These are phyloP conservation scores for Epinotia brunnichana DNA, from an alignment of 2,888 invertebrate species.

Conservation along the genomic window DNA sequence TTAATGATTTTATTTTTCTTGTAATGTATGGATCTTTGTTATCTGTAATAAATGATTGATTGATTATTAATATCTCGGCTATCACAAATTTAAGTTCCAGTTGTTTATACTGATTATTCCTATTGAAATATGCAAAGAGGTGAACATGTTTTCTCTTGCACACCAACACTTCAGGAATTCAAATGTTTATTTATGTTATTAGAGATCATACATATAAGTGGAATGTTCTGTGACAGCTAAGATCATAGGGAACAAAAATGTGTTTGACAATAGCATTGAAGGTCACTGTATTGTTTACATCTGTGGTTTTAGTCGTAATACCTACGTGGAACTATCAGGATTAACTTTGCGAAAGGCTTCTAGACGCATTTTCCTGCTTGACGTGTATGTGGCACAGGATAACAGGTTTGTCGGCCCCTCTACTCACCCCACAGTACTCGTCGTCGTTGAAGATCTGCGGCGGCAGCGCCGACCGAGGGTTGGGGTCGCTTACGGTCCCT, in stretches of 20 bases:
- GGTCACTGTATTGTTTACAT: constrained; percentile 38
- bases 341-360: not conserved
- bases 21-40: too few relatives aligned
- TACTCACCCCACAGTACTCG: constrained; percentile 95
- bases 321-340: not conserved
- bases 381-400: constrained; percentile 5
- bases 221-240: constrained; percentile 41
- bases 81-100: too few relatives aligned
- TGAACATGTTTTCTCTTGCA: constrained; percentile 22
- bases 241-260: constrained; percentile 14
- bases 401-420: constrained; percentile 1
- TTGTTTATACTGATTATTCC: not conserved
- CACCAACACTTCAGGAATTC: not conserved
- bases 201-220: constrained; percentile 10
- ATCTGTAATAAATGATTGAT: too few relatives aligned
- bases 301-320: not conserved
- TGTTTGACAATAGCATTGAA: constrained; percentile 39
- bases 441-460: constrained; percentile 98
- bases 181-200: constrained; percentile 20
- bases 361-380: constrained; percentile 1
- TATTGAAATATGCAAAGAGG: constrained; percentile 5
- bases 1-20: too few relatives aligned
- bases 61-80: not conserved
- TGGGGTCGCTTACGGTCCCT: constrained; percentile 88
- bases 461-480: constrained; percentile 91